Evolutionary conservation across 2,113 vertebrate species (phyloP).

Genomic region (Osmerus eperlanus): DNA sequence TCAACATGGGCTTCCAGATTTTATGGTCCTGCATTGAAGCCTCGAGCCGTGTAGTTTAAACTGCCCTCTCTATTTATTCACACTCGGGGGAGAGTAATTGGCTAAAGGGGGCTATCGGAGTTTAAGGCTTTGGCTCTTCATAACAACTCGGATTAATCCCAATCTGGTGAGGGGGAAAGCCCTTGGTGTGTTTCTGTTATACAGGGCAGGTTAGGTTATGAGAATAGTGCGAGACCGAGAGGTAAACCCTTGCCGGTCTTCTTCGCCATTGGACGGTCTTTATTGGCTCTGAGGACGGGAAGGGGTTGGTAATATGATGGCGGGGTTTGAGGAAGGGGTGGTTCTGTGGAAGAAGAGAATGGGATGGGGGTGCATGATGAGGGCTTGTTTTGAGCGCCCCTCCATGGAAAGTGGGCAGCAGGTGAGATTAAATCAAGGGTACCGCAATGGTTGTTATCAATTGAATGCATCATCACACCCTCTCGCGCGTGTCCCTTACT

Average conservation of each 20-base stretch:
- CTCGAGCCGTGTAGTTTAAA: too few relatives aligned
- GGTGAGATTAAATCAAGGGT: not conserved
- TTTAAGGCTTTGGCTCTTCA: constrained; percentile 40
- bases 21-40: too few relatives aligned
- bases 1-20: too few relatives aligned
- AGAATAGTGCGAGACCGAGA: too few relatives aligned
- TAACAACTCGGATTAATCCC: constrained; percentile 53
- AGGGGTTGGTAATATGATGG: constrained; percentile 41
- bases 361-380: constrained; percentile 12
- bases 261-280: not conserved
- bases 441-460: too few relatives aligned
- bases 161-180: constrained; percentile 50
- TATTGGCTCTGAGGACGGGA: not conserved
- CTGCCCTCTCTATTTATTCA: not conserved
- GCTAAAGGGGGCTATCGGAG: constrained; percentile 50
- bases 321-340: constrained; percentile 30
- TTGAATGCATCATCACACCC: not conserved
- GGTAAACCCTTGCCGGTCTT: not conserved
- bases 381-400: not conserved
- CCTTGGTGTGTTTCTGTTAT: constrained; percentile 6
- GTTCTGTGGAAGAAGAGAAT: not conserved
- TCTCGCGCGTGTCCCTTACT: not conserved
- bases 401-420: not conserved
- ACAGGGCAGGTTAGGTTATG: not conserved
- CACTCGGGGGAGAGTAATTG: constrained; percentile 50